These are phyloP conservation scores for Orthonyx spaldingii DNA, from an alignment of 2,113 vertebrate genomes.

Conservation along the genomic window DNA sequence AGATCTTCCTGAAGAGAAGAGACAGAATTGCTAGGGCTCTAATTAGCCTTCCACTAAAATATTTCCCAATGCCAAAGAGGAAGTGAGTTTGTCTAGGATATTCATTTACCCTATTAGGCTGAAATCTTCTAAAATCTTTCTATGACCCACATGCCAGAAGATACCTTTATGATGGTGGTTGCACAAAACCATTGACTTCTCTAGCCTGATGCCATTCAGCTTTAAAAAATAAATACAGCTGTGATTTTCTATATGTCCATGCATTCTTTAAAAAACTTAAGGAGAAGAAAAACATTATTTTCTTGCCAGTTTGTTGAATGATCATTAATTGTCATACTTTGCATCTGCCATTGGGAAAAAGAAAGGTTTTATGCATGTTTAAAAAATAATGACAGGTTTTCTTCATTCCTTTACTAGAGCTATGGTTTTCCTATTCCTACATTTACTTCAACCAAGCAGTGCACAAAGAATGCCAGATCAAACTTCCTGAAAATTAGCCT, in stretches of 20 bases:
- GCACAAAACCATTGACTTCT: neutral
- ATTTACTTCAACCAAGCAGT: neutral
- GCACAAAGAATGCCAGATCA: neutral
- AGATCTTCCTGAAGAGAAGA: neutral
- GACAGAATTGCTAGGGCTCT: neutral
- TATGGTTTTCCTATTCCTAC: neutral
- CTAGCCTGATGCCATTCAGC: neutral
- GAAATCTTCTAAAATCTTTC: slow-evolving; percentile 12
- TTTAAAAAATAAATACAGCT: neutral
- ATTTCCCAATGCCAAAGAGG: neutral
- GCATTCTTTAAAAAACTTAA: neutral
- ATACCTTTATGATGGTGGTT: neutral
- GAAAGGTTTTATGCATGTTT: neutral
- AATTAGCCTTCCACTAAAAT: neutral
- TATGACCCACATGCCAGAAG: neutral
- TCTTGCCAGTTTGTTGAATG: neutral
- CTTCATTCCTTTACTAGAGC: neutral
- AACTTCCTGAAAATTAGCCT: slow-evolving; percentile 19
- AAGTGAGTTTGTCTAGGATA: neutral
- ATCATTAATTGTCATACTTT: neutral
- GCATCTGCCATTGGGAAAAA: neutral
- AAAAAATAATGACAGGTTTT: neutral
- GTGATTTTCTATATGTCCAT: neutral
- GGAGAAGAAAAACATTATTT: neutral
- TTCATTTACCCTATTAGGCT: neutral